Evolutionary conservation across 2,888 invertebrate species (phyloP).

Genomic region (Sinohyriopsis cumingii): DNA sequence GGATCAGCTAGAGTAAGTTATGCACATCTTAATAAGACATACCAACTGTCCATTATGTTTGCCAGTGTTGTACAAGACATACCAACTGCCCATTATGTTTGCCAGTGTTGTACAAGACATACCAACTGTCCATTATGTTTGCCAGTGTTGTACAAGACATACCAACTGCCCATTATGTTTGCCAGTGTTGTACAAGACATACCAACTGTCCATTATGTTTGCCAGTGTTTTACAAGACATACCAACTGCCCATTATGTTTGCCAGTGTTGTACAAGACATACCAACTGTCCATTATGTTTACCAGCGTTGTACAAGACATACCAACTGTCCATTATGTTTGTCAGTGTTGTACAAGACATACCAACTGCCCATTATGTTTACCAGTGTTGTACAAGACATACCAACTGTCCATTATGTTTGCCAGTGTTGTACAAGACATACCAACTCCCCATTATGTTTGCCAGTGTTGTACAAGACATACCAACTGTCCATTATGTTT

Average conservation of each 20-base stretch:
- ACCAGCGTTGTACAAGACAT: too few relatives aligned
- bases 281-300: background rate
- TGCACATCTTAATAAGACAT: background rate
- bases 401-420: background rate
- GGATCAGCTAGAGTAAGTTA: constrained; percentile 60
- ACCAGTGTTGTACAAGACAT: too few relatives aligned
- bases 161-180: background rate
- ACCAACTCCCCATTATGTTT: background rate
- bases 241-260: background rate
- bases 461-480: too few relatives aligned
- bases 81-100: background rate
- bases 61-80: too few relatives aligned
- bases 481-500: background rate
- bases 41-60: background rate
- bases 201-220: background rate
- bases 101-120: too few relatives aligned
- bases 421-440: too few relatives aligned
- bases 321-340: background rate
- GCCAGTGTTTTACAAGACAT: too few relatives aligned
- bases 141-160: too few relatives aligned
- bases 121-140: background rate
- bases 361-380: background rate
- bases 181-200: too few relatives aligned
- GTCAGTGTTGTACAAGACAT: too few relatives aligned
- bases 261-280: too few relatives aligned